These are phyloP conservation scores for Stenolophus ochropezus DNA, from an alignment of 2,888 invertebrate genomes.

Conservation along the genomic window DNA sequence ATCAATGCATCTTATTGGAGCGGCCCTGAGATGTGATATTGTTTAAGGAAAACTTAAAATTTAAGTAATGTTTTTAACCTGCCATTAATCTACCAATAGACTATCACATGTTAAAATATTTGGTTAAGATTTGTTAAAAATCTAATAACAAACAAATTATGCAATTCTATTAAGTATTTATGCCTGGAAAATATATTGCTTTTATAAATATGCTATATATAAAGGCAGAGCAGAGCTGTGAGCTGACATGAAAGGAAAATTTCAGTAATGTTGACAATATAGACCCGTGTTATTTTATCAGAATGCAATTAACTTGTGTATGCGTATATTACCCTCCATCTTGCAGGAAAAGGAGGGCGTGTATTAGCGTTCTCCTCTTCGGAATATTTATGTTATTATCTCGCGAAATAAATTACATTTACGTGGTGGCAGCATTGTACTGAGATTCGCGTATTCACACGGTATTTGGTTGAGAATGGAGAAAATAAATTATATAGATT, in stretches of 20 bases:
- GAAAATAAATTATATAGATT: slow-evolving; percentile 30
- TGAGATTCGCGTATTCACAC: background rate
- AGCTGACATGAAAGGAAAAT: background rate
- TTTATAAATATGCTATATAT: background rate
- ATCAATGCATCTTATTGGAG: no score
- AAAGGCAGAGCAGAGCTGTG: no score
- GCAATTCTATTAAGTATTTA: no score
- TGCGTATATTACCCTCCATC: background rate
- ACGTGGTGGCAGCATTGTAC: slow-evolving; percentile 13
- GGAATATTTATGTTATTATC: slow-evolving; percentile 23
- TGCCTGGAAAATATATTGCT: background rate
- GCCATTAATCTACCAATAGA: no score
- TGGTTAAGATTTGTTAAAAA: no score
- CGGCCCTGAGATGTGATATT: no score
- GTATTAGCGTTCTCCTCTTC: background rate
- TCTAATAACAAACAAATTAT: no score
- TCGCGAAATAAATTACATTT: slow-evolving; percentile 22
- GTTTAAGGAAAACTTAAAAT: no score
- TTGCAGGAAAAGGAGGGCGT: background rate
- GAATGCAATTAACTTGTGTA: background rate
- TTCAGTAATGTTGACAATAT: background rate
- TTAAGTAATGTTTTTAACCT: no score
- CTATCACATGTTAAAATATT: no score
- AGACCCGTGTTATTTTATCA: background rate
- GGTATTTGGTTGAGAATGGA: background rate